These are phyloP conservation scores for Drosophila novamexicana DNA, from an alignment of 1,140 invertebrate species.

Conservation along the genomic window DNA sequence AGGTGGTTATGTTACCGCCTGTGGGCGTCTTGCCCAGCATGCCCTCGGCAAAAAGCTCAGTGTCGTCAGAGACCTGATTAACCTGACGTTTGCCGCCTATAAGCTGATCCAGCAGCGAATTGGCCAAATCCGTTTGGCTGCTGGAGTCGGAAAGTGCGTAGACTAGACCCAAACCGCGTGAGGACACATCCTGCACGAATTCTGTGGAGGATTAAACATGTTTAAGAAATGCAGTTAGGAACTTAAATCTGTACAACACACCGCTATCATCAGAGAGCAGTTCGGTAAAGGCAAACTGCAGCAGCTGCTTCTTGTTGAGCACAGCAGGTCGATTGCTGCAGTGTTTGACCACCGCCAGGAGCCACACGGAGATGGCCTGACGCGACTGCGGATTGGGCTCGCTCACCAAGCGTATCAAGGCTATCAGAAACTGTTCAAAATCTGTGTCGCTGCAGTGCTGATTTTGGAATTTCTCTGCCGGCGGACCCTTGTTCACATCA, in stretches of 20 bases:
- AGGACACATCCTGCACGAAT: constrained; percentile 95
- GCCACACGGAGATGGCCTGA: constrained; percentile 91
- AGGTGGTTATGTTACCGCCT: constrained; percentile 93
- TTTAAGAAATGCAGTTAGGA: too few species aligned
- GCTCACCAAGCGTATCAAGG: constrained; percentile 89
- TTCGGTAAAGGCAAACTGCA: constrained; percentile 95
- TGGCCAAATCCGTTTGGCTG: constrained; percentile 89
- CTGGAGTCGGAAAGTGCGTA: constrained; percentile 92
- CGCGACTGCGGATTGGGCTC: constrained; percentile 93
- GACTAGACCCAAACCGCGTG: constrained; percentile 94
- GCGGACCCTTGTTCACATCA: constrained; percentile 85
- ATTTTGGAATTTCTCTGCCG: constrained; percentile 87
- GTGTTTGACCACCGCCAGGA: constrained; percentile 92
- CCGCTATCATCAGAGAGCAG: constrained; percentile 95
- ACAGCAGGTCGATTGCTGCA: constrained; percentile 89
- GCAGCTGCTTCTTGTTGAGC: constrained; percentile 87
- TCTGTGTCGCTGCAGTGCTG: constrained; percentile 85
- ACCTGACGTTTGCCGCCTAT: constrained; percentile 91
- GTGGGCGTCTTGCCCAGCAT: constrained; percentile 93
- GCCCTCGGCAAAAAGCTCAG: constrained; percentile 95
- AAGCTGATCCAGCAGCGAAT: constrained; percentile 92
- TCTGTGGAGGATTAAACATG: constrained; percentile 84
- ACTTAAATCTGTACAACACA: constrained; percentile 83
- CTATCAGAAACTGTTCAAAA: constrained; percentile 88
- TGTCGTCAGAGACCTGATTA: constrained; percentile 91